Base-by-base conservation (phyloP, 2,797 vertebrate genomes). In the Rhynchotus rufescens region DNA sequence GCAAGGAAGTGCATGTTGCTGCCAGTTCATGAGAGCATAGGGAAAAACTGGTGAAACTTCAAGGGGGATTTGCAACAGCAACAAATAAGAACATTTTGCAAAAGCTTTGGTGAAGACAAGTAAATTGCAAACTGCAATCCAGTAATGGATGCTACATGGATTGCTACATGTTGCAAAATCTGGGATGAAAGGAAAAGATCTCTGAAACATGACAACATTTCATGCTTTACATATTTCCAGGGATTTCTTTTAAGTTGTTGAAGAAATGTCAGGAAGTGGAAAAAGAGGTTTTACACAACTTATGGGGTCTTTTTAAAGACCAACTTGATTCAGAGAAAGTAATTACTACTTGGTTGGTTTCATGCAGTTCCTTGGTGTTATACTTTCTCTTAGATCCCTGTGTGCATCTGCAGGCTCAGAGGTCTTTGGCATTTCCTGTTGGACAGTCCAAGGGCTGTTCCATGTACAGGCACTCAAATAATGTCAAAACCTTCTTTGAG, bases 191-290 rank as follows among this genome's bases (percentile, higher is more conserved):
- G 26, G n/a, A 71, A 77, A 88, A 90, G 52, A 80, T 82, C 54
- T 85, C 73, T 79, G 65, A 92, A 88, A 65, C 15, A 5, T 77
- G 61, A 83, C n/a, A 68, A 75, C 19, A 22, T 76, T 90, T 89
- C 45, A 44, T 1, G 5, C 2, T 78, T 72, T 44, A 60, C 65
- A n/a, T 28, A 10, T 80, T 90, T 90, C 66, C 73, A 76, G 40
- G 40, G 40, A 40, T 40, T 40, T 40, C 40, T 40, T 40, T 40
- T 40, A 40, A 40, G 40, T 16, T 84, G 13, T 44, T 2, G 12
- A 84, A 91, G 76, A 83, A 94, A 83, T 16, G 30, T 34, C 84
- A 95, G 61, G 38, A 84, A 85, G n/a, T 36, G 28, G 19, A 90
- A 73, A 90, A 84, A 86, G 67, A 71, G 47, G 38, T 80, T 92